These are phyloP conservation scores for Vespertilio murinus DNA, from an alignment of 2,797 vertebrate genomes.

Conservation along the genomic window DNA sequence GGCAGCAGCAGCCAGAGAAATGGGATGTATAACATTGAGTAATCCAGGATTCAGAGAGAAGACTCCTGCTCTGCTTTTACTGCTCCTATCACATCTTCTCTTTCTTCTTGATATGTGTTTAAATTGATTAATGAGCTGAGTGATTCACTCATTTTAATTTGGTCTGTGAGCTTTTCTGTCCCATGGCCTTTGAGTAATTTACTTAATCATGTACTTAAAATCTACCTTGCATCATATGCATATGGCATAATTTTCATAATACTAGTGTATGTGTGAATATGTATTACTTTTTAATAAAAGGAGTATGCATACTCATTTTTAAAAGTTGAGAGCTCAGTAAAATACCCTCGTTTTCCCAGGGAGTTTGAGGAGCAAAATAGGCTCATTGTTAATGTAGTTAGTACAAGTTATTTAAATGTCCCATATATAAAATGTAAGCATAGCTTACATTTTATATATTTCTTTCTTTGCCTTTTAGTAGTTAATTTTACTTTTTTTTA, in stretches of 20 bases:
- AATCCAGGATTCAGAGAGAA: background rate
- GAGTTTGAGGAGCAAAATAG: conserved; percentile 15
- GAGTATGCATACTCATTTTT: background rate
- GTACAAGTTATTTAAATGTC: conserved; percentile 29
- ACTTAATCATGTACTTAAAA: conserved; percentile 27
- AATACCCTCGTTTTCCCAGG: background rate
- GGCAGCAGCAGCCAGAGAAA: background rate
- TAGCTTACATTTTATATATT: conserved; percentile 52
- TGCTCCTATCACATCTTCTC: background rate
- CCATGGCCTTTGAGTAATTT: conserved; percentile 49
- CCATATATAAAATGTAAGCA: too few relatives aligned
- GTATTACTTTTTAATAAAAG: conserved; percentile 43
- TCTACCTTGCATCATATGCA: conserved; percentile 9
- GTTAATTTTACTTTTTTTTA: conserved; percentile 39
- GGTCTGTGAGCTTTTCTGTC: conserved; percentile 39
- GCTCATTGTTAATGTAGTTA: background rate
- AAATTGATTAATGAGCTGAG: conserved; percentile 52
- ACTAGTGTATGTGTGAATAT: conserved; percentile 33
- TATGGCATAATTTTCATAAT: conserved; percentile 28
- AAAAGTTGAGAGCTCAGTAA: background rate
- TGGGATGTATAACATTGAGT: background rate
- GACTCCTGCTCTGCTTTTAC: background rate
- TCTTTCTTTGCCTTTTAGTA: conserved; percentile 26
- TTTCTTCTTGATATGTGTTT: conserved; percentile 39
- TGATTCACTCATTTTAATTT: conserved; percentile 50